Evolutionary conservation across 2,113 vertebrate genomes (phyloP), one percentile per base, ranked within the genome.

Genomic region (Euleptes europaea): DNA sequence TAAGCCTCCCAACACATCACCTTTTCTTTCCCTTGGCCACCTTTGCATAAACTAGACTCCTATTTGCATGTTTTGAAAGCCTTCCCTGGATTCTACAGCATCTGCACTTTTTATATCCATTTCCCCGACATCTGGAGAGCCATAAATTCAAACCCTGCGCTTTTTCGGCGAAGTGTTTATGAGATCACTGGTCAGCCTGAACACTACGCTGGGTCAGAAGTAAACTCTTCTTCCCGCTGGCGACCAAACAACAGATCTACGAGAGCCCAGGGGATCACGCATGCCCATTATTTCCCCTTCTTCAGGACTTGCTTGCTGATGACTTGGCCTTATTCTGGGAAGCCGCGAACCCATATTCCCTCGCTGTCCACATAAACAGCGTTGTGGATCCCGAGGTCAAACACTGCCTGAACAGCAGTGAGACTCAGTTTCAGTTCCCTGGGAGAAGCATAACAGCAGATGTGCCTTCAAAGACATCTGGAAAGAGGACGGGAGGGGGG

Each of bases 61-160:
- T 78, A 94, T 93, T 94, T 95, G 90, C 94, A 94, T 94, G 83
- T 77, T 92, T 94, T 87, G 90, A 92, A 82, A 88, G 9, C 86
- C 77, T 70, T 60, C 90, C 91, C 74, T 86, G 87, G 76, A 77
- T 81, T 92, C 88, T 75, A 69, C 87, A 89, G 90, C 94, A 95
- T 94, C 93, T 95, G 94, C 88, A 92, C 80, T 90, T 93, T 54
- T 92, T 92, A 93, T 74, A 70, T 91, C 92, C 85, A 85, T 90
- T 93, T 92, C 88, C 84, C 89, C 87, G 84, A 89, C 93, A 95
- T 95, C 94, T 95, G 95, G 93, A 93, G 86, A 74, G 82, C 83
- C 70, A 88, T 91, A 93, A 94, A 95, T 95, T 91, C 93, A 92
- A 85, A 51, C 35, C 78, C 42, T 33, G 93, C 89, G 82, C 87